A percentile compares a stretch with the other conserved stretches of the same genome.
These are phyloP conservation scores for Drosophila monieri DNA, from an alignment of 2,888 invertebrate genomes.

Conservation along the genomic window DNA sequence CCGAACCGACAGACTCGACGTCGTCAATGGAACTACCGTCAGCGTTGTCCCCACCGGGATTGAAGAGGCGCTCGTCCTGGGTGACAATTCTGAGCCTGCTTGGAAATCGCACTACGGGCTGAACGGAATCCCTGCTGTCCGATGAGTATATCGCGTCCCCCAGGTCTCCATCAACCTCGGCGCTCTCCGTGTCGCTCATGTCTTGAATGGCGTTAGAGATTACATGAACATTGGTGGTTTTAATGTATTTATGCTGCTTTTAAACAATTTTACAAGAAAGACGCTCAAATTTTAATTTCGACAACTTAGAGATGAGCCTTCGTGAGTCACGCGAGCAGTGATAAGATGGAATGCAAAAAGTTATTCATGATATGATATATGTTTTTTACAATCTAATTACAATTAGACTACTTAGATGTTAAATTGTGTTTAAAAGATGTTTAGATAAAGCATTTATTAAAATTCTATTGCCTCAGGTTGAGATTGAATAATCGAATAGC, in stretches of 20 bases:
- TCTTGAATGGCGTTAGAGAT: neutral
- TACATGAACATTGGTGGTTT: neutral
- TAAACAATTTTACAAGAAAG: constrained; percentile 3
- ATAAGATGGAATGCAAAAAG: neutral
- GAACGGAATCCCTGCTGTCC: constrained; percentile 16
- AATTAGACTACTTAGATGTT: no score
- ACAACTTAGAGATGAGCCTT: constrained; percentile 2
- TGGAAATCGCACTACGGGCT: constrained; percentile 6
- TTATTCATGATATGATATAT: no score
- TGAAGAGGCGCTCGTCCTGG: neutral
- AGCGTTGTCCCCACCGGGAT: neutral
- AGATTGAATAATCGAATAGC: neutral
- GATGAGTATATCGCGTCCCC: constrained; percentile 5
- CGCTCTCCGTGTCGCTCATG: constrained; percentile 13
- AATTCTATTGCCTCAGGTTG: no score
- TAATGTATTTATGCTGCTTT: neutral
- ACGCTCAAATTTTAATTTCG: constrained; percentile 11
- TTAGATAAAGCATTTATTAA: no score
- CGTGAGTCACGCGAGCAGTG: neutral
- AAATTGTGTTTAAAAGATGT: no score
- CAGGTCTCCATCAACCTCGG: neutral
- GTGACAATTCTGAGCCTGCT: constrained; percentile 2
- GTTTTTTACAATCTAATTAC: no score
- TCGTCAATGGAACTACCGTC: neutral
- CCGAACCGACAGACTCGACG: neutral